Evolutionary conservation across 2,113 vertebrate species (phyloP).

Genomic region (Crotalus helleri): DNA sequence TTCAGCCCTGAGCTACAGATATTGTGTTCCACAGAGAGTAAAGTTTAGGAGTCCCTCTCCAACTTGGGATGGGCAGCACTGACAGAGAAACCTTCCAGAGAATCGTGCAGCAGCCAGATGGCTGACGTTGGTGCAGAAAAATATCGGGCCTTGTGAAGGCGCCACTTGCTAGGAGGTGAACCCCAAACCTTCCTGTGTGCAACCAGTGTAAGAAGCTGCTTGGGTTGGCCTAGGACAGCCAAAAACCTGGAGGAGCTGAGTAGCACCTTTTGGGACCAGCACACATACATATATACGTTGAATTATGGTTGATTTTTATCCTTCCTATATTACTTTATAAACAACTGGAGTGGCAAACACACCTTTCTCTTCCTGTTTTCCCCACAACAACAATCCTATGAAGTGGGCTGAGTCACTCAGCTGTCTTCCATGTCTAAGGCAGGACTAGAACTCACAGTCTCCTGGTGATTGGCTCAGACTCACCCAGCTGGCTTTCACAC

Average conservation of each 20-base stretch:
- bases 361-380: neutral
- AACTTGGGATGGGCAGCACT: neutral
- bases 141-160: neutral
- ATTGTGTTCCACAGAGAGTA: neutral
- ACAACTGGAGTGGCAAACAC: neutral
- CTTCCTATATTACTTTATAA: neutral
- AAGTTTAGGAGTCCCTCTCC: neutral
- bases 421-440: too few species aligned
- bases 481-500: too few species aligned
- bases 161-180: neutral
- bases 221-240: neutral
- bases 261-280: neutral
- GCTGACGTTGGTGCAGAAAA: neutral
- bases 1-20: neutral
- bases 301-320: neutral
- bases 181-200: neutral
- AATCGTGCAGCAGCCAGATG: neutral
- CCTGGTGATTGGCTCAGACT: too few species aligned
- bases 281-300: neutral
- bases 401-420: too few species aligned
- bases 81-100: neutral
- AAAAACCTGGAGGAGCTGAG: neutral
- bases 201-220: neutral
- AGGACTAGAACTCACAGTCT: too few species aligned
- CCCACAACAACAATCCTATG: neutral